A percentile compares a stretch with the other conserved stretches of the same genome.
Evolutionary conservation across 2,113 vertebrate genomes (phyloP).

Genomic region (Cyprinodon brontotheroides): DNA sequence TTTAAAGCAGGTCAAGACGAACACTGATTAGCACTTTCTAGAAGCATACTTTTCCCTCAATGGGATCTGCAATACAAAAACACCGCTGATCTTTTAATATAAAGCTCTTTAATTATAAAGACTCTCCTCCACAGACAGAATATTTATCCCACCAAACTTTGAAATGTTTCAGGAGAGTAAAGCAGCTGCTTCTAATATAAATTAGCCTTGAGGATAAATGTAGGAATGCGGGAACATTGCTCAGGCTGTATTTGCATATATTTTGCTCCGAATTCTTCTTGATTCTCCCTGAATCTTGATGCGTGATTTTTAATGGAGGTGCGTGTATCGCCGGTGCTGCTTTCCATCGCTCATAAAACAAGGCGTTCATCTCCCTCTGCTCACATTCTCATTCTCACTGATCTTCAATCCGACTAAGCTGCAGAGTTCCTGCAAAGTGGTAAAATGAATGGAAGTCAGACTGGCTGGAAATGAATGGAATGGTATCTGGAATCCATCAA

Average conservation of each 20-base stretch:
- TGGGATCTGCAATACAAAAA: slow-evolving; percentile 34
- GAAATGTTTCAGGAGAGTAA: slow-evolving; percentile 17
- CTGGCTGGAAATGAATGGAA: slow-evolving; percentile 72
- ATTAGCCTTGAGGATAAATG: slow-evolving; percentile 21
- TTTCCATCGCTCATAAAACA: slow-evolving; percentile 58
- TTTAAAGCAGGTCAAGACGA: slow-evolving; percentile 22
- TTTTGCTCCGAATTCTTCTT: slow-evolving; percentile 25
- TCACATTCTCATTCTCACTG: slow-evolving; percentile 27
- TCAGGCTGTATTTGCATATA: slow-evolving; percentile 24
- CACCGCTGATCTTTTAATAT: slow-evolving; percentile 23
- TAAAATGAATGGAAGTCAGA: slow-evolving; percentile 66
- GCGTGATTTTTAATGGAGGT: slow-evolving; percentile 52
- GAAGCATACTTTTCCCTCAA: slow-evolving; percentile 27
- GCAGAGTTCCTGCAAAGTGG: slow-evolving; percentile 56
- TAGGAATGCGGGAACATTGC: slow-evolving; percentile 9
- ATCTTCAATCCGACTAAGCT: slow-evolving; percentile 49
- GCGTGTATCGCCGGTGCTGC: slow-evolving; percentile 42
- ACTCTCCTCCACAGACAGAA: slow-evolving; percentile 34
- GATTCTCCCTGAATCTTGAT: slow-evolving; percentile 32
- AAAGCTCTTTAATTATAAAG: slow-evolving; percentile 45
- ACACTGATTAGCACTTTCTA: slow-evolving; percentile 25
- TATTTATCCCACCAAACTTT: slow-evolving; percentile 32
- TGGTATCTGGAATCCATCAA: slow-evolving; percentile 75
- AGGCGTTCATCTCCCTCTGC: slow-evolving; percentile 30
- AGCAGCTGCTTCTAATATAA: slow-evolving; percentile 17